Conservation (phyloP, 2,797 vertebrate genomes). For the Psittacula echo region DNA sequence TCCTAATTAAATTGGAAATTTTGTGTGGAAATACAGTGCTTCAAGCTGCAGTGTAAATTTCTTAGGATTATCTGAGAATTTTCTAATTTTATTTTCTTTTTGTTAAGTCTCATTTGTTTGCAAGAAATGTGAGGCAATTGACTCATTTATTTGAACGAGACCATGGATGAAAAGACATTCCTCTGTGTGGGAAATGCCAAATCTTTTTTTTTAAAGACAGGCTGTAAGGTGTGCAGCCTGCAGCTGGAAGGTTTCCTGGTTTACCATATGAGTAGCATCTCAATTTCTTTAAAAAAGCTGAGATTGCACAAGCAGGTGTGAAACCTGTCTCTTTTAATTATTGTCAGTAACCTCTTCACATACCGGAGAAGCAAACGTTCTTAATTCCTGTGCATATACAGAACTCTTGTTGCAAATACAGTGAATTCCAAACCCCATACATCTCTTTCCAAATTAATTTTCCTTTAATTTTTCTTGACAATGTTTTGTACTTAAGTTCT, state of each 20-base stretch:
- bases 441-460: neutral
- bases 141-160: neutral
- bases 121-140: neutral
- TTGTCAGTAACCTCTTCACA: neutral
- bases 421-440: neutral
- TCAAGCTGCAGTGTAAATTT: neutral
- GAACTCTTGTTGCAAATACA: neutral
- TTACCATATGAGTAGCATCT: neutral
- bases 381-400: rapidly evolving
- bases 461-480: neutral
- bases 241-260: neutral
- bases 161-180: neutral
- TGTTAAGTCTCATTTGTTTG: neutral
- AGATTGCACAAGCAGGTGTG: neutral
- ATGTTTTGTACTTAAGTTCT: neutral
- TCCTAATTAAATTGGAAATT: neutral
- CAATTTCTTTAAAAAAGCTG: neutral
- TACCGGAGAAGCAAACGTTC: neutral
- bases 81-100: neutral
- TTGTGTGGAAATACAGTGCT: neutral
- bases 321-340: neutral
- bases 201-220: neutral
- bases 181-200: neutral
- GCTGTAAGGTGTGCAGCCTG: neutral
- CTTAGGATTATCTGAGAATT: neutral